A percentile compares a stretch with the other conserved stretches of the same genome.
Evolutionary conservation across 2,113 vertebrate genomes (phyloP).

Genomic region (Calypte anna): DNA sequence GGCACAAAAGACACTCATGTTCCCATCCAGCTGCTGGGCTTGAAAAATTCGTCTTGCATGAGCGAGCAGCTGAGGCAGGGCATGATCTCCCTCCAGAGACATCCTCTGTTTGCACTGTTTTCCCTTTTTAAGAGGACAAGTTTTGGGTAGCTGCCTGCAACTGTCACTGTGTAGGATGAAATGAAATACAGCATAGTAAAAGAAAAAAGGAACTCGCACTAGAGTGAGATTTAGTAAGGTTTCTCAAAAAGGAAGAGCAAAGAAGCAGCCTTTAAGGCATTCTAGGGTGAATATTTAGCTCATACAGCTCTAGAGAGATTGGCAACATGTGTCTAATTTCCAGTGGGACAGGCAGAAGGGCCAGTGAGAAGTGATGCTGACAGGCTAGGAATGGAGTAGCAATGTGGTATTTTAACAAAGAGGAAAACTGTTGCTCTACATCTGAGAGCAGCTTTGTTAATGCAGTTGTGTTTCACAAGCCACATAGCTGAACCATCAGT

Average conservation of each 20-base stretch:
- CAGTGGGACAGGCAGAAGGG: constrained; percentile 14
- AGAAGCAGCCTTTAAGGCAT: background rate
- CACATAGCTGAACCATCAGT: constrained; percentile 60
- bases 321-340: background rate
- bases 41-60: constrained; percentile 1
- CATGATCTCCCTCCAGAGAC: background rate
- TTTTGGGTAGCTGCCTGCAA: constrained; percentile 1
- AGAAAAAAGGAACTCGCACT: constrained; percentile 16
- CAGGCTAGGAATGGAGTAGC: constrained; percentile 22
- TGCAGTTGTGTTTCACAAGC: constrained; percentile 2
- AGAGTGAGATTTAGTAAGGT: background rate
- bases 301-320: background rate
- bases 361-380: background rate
- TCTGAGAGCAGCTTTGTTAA: constrained; percentile 38
- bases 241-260: constrained; percentile 24
- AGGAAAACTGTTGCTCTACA: constrained; percentile 17
- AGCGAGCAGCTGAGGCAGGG: background rate
- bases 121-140: constrained; percentile 32
- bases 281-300: background rate
- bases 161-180: background rate
- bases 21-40: background rate
- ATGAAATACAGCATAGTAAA: constrained; percentile 29
- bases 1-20: background rate
- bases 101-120: constrained; percentile 25
- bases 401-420: constrained; percentile 31